Conservation (phyloP, 2,797 vertebrate species). For the Mormyrops boulengeri region DNA sequence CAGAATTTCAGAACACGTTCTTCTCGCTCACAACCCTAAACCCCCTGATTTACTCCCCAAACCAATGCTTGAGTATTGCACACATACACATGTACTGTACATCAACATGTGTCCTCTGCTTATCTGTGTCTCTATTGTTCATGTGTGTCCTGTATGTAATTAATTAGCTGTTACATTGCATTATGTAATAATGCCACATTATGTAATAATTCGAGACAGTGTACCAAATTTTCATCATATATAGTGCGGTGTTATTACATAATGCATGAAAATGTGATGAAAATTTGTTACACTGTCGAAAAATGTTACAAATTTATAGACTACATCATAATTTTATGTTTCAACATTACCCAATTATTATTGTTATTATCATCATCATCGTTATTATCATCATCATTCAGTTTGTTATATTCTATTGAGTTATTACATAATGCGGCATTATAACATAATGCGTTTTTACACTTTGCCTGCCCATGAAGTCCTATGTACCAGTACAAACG, state of each 20-base stretch:
- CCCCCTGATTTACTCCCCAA: background rate
- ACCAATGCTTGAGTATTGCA: background rate
- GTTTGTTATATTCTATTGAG: background rate
- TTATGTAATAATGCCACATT: background rate
- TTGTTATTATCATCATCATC: no score
- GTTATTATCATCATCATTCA: background rate
- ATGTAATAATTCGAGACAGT: background rate
- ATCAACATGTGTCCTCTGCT: background rate
- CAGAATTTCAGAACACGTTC: background rate
- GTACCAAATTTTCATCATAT: background rate
- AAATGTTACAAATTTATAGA: background rate
- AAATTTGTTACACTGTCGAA: no score
- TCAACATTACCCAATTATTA: background rate
- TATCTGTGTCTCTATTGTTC: background rate
- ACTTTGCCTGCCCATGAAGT: background rate
- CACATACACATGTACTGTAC: background rate
- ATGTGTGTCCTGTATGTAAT: background rate
- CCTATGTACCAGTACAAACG: background rate
- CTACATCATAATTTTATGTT: background rate
- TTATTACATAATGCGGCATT: background rate
- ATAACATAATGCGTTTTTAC: background rate
- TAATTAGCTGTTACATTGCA: background rate
- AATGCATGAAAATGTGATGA: no score
- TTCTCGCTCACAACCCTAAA: background rate
- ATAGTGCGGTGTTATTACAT: no score